phyloP scores from a whole-genome alignment of 2,888 invertebrate genomes.

The Chaitophorus viminalis region DNA sequence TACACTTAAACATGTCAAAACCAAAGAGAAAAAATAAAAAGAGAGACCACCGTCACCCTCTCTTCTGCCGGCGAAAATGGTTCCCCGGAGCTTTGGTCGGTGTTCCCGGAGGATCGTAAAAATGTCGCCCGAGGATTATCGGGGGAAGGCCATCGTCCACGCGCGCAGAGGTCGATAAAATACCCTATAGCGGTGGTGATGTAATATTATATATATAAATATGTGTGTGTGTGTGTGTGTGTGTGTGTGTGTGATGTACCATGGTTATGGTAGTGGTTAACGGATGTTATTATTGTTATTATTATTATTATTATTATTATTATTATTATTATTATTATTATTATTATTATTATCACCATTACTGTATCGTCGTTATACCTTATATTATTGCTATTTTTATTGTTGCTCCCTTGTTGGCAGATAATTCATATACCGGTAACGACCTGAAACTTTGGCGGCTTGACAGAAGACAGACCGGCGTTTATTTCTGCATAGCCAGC shows the following conservation, averaged over 20 bases:
- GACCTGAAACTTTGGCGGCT: constrained; percentile 78
- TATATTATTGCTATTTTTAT: constrained; percentile 16
- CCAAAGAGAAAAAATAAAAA: constrained; percentile 21
- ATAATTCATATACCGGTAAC: constrained; percentile 75
- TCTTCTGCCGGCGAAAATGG: not conserved
- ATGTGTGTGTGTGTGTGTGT: too few relatives aligned
- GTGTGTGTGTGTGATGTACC: not conserved
- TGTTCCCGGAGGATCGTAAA: constrained; percentile 36
- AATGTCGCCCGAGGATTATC: constrained; percentile 24
- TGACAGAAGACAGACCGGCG: constrained; percentile 89
- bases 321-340: constrained; percentile 20
- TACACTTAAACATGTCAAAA: constrained; percentile 27
- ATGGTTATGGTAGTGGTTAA: not conserved
- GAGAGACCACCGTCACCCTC: not conserved
- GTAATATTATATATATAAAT: not conserved
- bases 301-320: not conserved
- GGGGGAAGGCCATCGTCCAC: not conserved
- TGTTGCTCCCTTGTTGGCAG: constrained; percentile 67
- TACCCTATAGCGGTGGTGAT: not conserved
- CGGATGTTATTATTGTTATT: constrained; percentile 9
- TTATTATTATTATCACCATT: constrained; percentile 16
- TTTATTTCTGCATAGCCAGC: constrained; percentile 91
- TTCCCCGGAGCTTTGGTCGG: constrained; percentile 11
- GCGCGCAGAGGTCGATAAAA: not conserved
- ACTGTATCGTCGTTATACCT: too few relatives aligned